A percentile compares a stretch with the other conserved stretches of the same genome.
These are phyloP conservation scores for Heliconius himera DNA, from an alignment of 1,140 invertebrate species.

Conservation along the genomic window DNA sequence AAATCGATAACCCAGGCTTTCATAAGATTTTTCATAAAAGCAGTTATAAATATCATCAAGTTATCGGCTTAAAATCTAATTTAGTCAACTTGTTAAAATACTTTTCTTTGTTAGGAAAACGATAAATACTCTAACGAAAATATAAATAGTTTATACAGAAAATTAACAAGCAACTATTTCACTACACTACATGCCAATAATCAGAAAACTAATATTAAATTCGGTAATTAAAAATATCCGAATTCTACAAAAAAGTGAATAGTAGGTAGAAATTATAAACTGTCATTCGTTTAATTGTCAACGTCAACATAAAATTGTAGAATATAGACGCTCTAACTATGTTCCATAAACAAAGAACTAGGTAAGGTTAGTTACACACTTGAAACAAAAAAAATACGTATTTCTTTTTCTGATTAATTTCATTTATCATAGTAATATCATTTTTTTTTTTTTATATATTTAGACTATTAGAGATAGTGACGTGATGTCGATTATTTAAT, in stretches of 20 bases:
- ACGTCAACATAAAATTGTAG: conserved; percentile 5
- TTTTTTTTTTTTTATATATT: too few relatives aligned
- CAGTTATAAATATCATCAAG: conserved; percentile 20
- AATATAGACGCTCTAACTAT: neutral
- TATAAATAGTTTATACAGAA: neutral
- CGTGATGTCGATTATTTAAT: neutral
- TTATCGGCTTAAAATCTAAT: conserved; percentile 12
- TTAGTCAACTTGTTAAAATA: conserved; percentile 6
- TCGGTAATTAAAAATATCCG: conserved; percentile 1
- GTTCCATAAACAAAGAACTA: conserved; percentile 14
- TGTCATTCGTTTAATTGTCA: conserved; percentile 10
- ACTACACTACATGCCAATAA: neutral
- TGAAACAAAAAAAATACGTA: neutral
- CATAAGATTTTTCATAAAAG: conserved; percentile 2
- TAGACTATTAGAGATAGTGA: neutral
- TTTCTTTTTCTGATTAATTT: neutral
- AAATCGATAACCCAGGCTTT: conserved; percentile 6
- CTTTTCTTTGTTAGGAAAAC: neutral
- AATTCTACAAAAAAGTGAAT: neutral
- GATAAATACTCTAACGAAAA: neutral
- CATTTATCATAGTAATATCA: neutral
- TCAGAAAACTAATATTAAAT: neutral
- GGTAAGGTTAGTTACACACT: neutral
- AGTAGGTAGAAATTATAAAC: neutral
- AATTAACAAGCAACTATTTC: neutral